Evolutionary conservation across 2,113 vertebrate genomes (phyloP), one percentile per base, ranked within the genome.

Genomic region (Callionymus lyra): DNA sequence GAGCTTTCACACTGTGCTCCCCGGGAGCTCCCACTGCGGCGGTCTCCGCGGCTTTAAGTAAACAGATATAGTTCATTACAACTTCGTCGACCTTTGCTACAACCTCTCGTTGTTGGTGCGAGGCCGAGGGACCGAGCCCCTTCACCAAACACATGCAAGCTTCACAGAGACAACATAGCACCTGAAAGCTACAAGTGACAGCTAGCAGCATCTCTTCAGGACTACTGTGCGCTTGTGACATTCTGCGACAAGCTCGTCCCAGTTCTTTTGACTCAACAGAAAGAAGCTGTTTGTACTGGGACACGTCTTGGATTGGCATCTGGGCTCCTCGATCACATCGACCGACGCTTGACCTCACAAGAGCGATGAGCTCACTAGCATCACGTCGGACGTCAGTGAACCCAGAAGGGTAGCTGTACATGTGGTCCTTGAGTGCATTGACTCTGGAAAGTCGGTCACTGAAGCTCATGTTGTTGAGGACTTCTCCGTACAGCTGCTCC

Each of bases 111-210:
- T 90, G 90, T 67, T 97, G 92, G 69, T 81, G 82, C 5, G 77
- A 37, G 13, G 82, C 86, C 50, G 92, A 85, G 17, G 85, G 85
- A 53, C 88, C 88, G 47, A 95, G 87, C 2, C 90, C 89, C 80
- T 86, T 84, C 42, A 94, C 88, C 81, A 98, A 84, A 87, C 88
- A 88, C 92, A 98, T 95, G 67, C 93, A 97, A 58, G 91, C 92
- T 84, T 98, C 94, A 50, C 90, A 91, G 74, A 97, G 87, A 74
- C 91, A 93, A 84, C 94, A 97, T 64, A 98, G 91, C 81, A 97
- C 90, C 87, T 94, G 92, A 79, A 97, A 98, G 84, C 93, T 97
- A 75, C 90, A 92, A 35, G 90, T 93, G 68, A 97, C 88, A 51
- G 92, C 90, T 56, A 90, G 76, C 72, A 98, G 84, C 92, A 95